Evolutionary conservation across 2,888 invertebrate genomes (phyloP).

Genomic region (Rhagium mordax): DNA sequence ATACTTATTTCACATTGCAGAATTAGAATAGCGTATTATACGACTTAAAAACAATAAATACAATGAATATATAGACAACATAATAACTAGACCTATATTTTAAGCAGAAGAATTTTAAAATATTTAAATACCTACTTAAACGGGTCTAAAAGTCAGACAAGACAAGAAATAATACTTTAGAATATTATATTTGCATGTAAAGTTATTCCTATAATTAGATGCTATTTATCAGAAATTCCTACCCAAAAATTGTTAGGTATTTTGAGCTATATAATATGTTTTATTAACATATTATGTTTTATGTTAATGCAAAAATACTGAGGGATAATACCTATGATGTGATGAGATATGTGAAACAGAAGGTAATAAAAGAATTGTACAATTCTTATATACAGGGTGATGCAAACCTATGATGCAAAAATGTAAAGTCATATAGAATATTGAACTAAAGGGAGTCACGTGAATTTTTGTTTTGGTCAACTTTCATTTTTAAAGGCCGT

Average conservation of each 20-base stretch:
- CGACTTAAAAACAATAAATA: background rate
- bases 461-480: too few species aligned
- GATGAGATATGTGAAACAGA: too few species aligned
- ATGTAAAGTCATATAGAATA: too few species aligned
- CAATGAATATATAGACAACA: background rate
- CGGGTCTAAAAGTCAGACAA: background rate
- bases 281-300: background rate
- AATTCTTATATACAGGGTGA: too few species aligned
- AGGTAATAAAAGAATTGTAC: too few species aligned
- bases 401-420: too few species aligned
- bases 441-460: too few species aligned
- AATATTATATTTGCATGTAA: background rate
- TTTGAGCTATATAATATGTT: background rate
- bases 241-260: background rate
- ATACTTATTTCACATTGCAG: background rate
- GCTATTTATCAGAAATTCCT: too few species aligned
- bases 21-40: background rate
- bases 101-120: background rate
- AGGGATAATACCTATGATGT: too few species aligned
- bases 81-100: background rate
- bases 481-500: too few species aligned
- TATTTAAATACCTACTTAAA: background rate
- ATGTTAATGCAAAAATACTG: too few species aligned
- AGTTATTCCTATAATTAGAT: background rate
- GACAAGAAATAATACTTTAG: background rate